Conservation (phyloP, 2,113 vertebrate species). For the Seriola rivoliana region DNA sequence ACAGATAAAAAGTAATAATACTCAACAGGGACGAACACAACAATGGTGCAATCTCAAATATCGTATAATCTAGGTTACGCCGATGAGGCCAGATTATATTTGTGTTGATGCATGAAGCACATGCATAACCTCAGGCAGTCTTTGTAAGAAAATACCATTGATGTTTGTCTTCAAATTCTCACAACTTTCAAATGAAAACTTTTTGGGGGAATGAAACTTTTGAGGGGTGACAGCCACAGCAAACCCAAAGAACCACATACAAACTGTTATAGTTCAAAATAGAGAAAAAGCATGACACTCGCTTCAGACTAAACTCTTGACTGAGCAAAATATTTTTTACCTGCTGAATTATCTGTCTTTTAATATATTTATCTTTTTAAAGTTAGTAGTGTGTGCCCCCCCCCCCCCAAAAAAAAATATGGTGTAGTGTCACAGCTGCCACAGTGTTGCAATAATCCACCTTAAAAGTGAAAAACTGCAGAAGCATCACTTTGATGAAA, state of each 20-base stretch:
- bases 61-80: slow-evolving; percentile 46
- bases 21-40: slow-evolving; percentile 24
- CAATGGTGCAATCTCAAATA: slow-evolving; percentile 53
- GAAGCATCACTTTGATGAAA: neutral
- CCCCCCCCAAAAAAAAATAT: neutral
- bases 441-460: neutral
- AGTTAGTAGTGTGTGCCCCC: neutral
- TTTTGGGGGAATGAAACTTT: neutral
- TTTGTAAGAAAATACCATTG: slow-evolving; percentile 18
- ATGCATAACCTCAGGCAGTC: slow-evolving; percentile 3
- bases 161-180: neutral
- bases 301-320: neutral
- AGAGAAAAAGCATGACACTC: neutral
- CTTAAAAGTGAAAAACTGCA: neutral
- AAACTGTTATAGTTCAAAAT: neutral
- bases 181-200: slow-evolving; percentile 2
- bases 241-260: neutral
- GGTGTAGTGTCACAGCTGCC: neutral
- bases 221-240: neutral
- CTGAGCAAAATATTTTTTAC: neutral
- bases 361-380: too few species aligned
- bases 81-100: slow-evolving; percentile 34
- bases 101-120: slow-evolving; percentile 49
- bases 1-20: slow-evolving; percentile 45
- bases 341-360: neutral